Evolutionary conservation across 2,113 vertebrate genomes (phyloP), one percentile per base, ranked within the genome.

Genomic region (Hystrix brachyura): DNA sequence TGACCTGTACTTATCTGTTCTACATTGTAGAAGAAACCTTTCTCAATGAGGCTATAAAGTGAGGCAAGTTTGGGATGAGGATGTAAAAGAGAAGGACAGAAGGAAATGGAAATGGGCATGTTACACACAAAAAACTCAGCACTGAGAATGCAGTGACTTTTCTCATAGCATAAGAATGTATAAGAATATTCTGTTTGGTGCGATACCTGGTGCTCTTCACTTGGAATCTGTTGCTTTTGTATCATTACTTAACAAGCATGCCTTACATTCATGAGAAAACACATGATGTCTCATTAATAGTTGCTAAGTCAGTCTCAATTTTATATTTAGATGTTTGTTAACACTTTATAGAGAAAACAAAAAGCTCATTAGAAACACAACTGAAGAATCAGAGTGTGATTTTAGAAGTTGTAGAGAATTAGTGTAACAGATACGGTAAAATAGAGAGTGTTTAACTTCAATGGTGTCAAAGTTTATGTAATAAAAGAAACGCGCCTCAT

Each of bases 401-500:
- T 82, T 67, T 59, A 76, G 5, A 3, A 53, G 8, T 0, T n/a
- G 25, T 43, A 9, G 14, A 4, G 51, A 19, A 67, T 21, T 19
- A 29, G 14, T 48, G 7, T 72, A 43, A 80, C 12, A 80, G 14
- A 51, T 1, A 38, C 14, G 43, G 2, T 34, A 72, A 79, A 71
- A 95, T 85, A 71, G 29, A 65, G 13, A 65, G 1, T n/a, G 4
- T 65, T 92, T 86, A 32, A 46, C 11, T 87, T 92, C 79, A 64
- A 19, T n/a, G 7, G 46, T 23, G 4, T 94, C 2, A 34, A n/a
- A 53, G 48, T 83, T 38, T 65, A 76, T 72, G 7, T 67, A 71
- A 71, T 92, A 90, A 89, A 55, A 1, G 38, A 74, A 76, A 62
- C 7, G 21, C 14, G 0, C 13, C 15, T 72, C 7, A 72, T 87